Conservation (phyloP, 2,888 invertebrate species). For the Eristalis pertinax region DNA sequence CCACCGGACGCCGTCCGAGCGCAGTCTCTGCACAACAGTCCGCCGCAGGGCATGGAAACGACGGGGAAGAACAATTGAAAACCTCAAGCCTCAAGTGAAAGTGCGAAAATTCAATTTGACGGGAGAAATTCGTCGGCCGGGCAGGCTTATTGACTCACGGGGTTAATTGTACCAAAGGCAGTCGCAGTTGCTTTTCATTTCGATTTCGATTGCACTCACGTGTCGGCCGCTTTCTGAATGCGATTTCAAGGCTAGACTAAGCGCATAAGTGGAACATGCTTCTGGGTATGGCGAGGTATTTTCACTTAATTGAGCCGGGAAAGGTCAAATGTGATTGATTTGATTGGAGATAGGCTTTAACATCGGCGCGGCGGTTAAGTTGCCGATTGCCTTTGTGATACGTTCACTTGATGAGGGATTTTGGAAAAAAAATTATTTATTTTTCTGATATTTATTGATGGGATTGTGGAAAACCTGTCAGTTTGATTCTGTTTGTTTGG, state of each 20-base stretch:
- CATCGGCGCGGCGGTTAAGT: background rate
- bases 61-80: slow-evolving; percentile 35
- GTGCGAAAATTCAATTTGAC: slow-evolving; percentile 49
- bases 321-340: slow-evolving; percentile 47
- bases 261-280: slow-evolving; percentile 45
- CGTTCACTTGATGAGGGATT: background rate
- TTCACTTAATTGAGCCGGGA: slow-evolving; percentile 39
- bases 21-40: too few relatives aligned
- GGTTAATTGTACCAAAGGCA: slow-evolving; percentile 56
- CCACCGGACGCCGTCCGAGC: slow-evolving; percentile 19
- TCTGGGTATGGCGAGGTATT: slow-evolving; percentile 8
- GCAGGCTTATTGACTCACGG: slow-evolving; percentile 40
- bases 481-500: background rate
- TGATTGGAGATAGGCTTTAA: slow-evolving; percentile 2
- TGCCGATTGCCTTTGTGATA: background rate
- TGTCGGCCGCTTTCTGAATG: slow-evolving; percentile 44
- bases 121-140: slow-evolving; percentile 45
- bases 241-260: slow-evolving; percentile 58
- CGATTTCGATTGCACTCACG: slow-evolving; percentile 48
- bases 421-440: too few relatives aligned
- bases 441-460: background rate
- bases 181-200: slow-evolving; percentile 23
- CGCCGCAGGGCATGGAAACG: background rate
- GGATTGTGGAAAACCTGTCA: background rate
- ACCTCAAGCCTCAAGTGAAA: slow-evolving; percentile 57